Evolutionary conservation across 2,113 vertebrate species (phyloP).

Genomic region (Apus apus): DNA sequence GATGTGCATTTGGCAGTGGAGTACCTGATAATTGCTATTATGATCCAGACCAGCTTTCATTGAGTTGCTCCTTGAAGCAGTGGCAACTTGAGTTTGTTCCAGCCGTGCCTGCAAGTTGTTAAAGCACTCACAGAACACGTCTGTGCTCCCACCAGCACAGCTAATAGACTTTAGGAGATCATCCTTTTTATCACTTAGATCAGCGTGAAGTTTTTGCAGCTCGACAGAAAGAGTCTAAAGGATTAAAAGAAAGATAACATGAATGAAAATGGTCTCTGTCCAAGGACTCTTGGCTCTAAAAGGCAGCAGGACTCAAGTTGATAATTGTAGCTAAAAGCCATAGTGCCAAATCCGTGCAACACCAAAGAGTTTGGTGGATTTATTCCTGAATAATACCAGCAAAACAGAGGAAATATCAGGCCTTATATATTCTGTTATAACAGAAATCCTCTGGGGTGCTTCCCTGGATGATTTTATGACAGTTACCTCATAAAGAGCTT

Average conservation of each 20-base stretch:
- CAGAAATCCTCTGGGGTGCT: neutral
- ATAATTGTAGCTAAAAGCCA: neutral
- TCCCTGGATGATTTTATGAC: neutral
- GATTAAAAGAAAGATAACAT: neutral
- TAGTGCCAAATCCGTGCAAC: neutral
- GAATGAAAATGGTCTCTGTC: neutral
- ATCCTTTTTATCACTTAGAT: conserved; percentile 79
- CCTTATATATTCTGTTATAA: neutral
- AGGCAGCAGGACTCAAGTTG: neutral
- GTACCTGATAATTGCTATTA: conserved; percentile 78
- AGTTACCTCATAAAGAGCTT: conserved; percentile 80
- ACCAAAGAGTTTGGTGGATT: neutral
- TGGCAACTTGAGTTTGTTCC: conserved; percentile 62
- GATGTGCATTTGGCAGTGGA: conserved; percentile 5
- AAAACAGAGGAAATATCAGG: neutral
- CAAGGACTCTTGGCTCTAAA: neutral
- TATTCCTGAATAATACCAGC: neutral
- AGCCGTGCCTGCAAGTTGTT: conserved; percentile 72
- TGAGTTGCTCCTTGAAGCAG: conserved; percentile 74
- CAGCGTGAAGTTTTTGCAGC: conserved; percentile 73
- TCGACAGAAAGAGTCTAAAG: conserved; percentile 82
- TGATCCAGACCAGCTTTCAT: conserved; percentile 79
- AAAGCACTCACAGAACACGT: conserved; percentile 75
- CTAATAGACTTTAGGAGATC: conserved; percentile 71
- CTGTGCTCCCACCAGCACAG: conserved; percentile 41